phyloP scores from a whole-genome alignment of 2,797 vertebrate species.

The Emys orbicularis region DNA sequence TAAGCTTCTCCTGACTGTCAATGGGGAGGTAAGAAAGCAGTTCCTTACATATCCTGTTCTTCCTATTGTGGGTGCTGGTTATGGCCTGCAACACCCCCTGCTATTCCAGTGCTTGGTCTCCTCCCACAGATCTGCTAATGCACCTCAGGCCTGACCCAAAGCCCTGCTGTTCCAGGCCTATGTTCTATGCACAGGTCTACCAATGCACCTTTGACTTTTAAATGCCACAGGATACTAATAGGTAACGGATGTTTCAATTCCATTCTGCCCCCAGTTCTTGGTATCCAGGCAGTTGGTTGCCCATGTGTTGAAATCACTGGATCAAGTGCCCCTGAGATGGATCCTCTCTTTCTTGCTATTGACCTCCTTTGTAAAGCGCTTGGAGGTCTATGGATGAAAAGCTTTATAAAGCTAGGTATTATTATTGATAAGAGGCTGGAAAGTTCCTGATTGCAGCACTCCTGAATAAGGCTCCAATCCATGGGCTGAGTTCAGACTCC shows the following conservation, averaged over 20 bases:
- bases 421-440: background rate
- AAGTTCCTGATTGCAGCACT: background rate
- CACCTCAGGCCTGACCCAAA: fast-evolving
- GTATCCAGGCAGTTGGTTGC: background rate
- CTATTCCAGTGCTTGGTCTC: background rate
- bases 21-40: slow-evolving; percentile 80
- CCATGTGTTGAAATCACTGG: background rate
- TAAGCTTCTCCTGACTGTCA: slow-evolving; percentile 87
- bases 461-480: background rate
- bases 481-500: background rate
- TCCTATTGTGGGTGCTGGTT: background rate
- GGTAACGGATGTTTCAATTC: background rate
- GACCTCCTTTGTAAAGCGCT: background rate
- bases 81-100: background rate
- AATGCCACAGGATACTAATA: fast-evolving
- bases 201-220: fast-evolving
- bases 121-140: fast-evolving
- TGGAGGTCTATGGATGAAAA: background rate
- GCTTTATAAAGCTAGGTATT: background rate
- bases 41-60: background rate
- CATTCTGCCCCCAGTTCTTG: background rate
- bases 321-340: background rate
- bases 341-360: background rate
- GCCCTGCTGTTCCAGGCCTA: background rate
- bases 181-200: background rate